These are phyloP conservation scores for Zaprionus africanus DNA, from an alignment of 1,140 invertebrate genomes.

Conservation along the genomic window DNA sequence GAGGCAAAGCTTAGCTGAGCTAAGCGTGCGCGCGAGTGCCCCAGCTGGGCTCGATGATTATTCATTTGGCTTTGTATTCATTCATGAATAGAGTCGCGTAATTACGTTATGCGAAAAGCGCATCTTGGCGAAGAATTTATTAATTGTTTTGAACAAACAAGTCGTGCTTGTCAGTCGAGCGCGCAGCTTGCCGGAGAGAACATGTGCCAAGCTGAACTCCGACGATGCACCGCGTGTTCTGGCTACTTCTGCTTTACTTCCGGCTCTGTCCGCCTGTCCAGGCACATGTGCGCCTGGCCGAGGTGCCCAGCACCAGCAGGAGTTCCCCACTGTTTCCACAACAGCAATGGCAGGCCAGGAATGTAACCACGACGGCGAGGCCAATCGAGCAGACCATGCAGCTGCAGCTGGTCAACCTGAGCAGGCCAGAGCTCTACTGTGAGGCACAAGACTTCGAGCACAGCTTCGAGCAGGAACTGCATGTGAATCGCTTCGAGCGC, in stretches of 20 bases:
- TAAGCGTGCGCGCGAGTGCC: background rate
- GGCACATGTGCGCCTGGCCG: slow-evolving; percentile 29
- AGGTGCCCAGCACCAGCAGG: slow-evolving; percentile 1
- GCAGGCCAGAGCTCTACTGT: slow-evolving; percentile 30
- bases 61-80: slow-evolving; percentile 6
- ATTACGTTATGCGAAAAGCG: slow-evolving; percentile 42
- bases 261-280: background rate
- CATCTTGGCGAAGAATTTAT: slow-evolving; percentile 15
- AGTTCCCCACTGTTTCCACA: slow-evolving; percentile 23
- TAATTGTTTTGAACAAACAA: slow-evolving; percentile 16
- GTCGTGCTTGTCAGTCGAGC: slow-evolving; percentile 48
- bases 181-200: slow-evolving; percentile 33
- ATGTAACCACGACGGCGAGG: background rate
- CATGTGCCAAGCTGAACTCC: slow-evolving; percentile 10
- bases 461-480: slow-evolving; percentile 21
- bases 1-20: no score
- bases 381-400: slow-evolving; percentile 4
- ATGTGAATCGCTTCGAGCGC: slow-evolving; percentile 43
- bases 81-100: slow-evolving; percentile 32
- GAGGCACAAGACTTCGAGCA: slow-evolving; percentile 44
- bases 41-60: background rate
- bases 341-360: slow-evolving; percentile 22
- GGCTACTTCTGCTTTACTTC: background rate
- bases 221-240: slow-evolving; percentile 23
- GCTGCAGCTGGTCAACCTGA: slow-evolving; percentile 2